Evolutionary conservation across 2,113 vertebrate species (phyloP).

Genomic region (Myotis lucifugus): DNA sequence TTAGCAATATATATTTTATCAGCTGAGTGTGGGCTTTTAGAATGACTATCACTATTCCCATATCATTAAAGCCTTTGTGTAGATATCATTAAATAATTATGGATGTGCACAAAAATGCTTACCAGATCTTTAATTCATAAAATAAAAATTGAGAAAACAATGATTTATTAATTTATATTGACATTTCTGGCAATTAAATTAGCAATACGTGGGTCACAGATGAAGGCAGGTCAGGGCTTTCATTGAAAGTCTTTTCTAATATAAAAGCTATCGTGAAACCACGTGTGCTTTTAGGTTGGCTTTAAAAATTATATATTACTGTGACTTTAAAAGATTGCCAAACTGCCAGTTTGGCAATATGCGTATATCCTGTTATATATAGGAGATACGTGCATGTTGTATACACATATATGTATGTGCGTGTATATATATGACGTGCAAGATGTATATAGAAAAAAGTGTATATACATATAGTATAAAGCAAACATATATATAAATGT

Average conservation of each 20-base stretch:
- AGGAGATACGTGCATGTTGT: neutral
- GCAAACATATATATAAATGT: neutral
- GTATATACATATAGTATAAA: neutral
- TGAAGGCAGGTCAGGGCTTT: conserved; percentile 75
- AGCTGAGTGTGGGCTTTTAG: conserved; percentile 54
- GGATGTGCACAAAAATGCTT: conserved; percentile 40
- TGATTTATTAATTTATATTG: conserved; percentile 80
- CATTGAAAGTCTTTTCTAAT: conserved; percentile 71
- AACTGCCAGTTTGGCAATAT: conserved; percentile 28
- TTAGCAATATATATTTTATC: conserved; percentile 63
- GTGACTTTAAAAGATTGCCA: conserved; percentile 72
- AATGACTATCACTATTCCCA: conserved; percentile 57
- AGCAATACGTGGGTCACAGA: conserved; percentile 74
- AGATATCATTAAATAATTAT: conserved; percentile 68
- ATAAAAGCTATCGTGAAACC: conserved; percentile 73
- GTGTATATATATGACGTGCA: neutral
- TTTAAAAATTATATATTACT: conserved; percentile 79
- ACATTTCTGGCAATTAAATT: conserved; percentile 80
- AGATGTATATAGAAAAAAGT: neutral
- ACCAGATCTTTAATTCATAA: conserved; percentile 44
- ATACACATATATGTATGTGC: neutral
- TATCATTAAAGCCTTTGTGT: conserved; percentile 67
- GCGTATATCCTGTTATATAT: neutral
- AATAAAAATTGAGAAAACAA: conserved; percentile 51
- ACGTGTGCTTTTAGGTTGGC: conserved; percentile 75